A percentile compares a stretch with the other conserved stretches of the same genome.
Conservation (phyloP, 1,140 invertebrate genomes). For the Euglossa dilemma region DNA sequence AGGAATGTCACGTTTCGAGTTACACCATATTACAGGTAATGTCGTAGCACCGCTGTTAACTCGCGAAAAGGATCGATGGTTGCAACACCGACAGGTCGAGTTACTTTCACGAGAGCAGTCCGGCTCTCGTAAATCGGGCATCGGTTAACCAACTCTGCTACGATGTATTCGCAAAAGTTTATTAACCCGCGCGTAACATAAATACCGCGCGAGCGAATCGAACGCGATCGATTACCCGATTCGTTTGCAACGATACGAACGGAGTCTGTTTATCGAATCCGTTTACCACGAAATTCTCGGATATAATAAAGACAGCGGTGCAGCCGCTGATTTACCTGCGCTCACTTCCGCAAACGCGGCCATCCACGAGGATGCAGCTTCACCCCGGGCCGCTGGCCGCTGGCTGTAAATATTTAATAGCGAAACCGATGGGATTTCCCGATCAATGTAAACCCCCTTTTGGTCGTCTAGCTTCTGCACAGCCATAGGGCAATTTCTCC, state of each 20-base stretch:
- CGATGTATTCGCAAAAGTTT: neutral
- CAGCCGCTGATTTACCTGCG: slow-evolving; percentile 18
- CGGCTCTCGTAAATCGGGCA: neutral
- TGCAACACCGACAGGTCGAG: neutral
- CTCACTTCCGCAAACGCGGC: neutral
- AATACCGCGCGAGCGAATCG: neutral
- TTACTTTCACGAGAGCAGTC: neutral
- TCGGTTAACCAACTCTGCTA: neutral
- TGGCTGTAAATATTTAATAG: slow-evolving; percentile 72
- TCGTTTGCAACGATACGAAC: neutral
- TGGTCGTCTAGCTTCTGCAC: slow-evolving; percentile 51
- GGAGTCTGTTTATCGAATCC: slow-evolving; percentile 1
- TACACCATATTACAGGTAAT: neutral
- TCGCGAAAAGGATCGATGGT: neutral
- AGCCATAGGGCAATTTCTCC: slow-evolving; percentile 41
- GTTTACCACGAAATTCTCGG: neutral
- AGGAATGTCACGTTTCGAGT: neutral
- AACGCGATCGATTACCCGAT: neutral
- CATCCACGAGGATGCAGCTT: slow-evolving; percentile 38
- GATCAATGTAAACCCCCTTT: slow-evolving; percentile 69
- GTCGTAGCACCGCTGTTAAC: too few species aligned
- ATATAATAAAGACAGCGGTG: neutral
- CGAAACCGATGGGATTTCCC: slow-evolving; percentile 65
- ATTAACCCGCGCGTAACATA: neutral
- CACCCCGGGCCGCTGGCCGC: slow-evolving; percentile 31